Evolutionary conservation across 2,113 vertebrate species (phyloP).

Genomic region (Odocoileus virginianus): DNA sequence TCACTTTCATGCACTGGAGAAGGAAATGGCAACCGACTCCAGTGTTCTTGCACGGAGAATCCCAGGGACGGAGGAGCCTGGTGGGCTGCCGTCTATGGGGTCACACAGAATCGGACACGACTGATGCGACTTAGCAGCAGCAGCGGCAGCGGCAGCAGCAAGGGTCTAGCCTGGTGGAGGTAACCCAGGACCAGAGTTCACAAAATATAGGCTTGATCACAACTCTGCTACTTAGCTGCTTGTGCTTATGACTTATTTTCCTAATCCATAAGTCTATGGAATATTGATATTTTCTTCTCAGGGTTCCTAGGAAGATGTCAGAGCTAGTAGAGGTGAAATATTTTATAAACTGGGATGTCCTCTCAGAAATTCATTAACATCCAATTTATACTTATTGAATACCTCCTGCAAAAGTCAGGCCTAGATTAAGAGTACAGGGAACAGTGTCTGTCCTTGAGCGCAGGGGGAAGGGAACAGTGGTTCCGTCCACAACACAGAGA

Average conservation of each 20-base stretch:
- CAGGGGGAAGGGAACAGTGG: too few relatives aligned
- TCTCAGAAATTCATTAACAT: background rate
- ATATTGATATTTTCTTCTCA: background rate
- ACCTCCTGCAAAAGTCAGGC: background rate
- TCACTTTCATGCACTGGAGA: too few relatives aligned
- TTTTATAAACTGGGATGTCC: background rate
- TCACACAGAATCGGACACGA: too few relatives aligned
- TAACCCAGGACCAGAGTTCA: background rate
- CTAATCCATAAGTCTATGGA: background rate
- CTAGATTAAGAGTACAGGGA: background rate
- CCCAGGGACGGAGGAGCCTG: too few relatives aligned
- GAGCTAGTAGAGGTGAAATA: background rate
- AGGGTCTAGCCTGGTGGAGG: background rate
- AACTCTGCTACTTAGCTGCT: background rate
- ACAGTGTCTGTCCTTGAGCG: background rate
- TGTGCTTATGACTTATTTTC: background rate
- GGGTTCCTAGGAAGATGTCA: background rate
- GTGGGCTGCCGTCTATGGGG: too few relatives aligned
- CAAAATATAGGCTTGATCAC: background rate
- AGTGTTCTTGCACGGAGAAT: too few relatives aligned
- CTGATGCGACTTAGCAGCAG: too few relatives aligned
- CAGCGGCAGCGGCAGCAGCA: too few relatives aligned
- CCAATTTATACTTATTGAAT: background rate
- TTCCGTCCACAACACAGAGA: too few relatives aligned
- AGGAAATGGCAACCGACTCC: too few relatives aligned